phyloP scores from a whole-genome alignment of 1,140 invertebrate species.

The Drosophila persimilis region DNA sequence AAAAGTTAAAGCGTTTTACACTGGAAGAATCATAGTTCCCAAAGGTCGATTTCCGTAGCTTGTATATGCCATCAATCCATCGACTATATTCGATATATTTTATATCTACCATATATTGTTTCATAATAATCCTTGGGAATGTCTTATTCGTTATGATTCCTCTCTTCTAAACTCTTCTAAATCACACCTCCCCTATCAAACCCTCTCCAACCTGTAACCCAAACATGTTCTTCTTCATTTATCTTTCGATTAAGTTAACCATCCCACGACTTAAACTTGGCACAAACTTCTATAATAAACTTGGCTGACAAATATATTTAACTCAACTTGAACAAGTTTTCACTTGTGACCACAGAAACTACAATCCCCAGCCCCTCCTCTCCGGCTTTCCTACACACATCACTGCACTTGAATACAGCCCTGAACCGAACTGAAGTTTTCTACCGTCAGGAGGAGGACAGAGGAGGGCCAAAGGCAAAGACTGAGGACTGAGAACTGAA shows the following conservation, averaged over 20 bases:
- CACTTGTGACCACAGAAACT: slow-evolving; percentile 57
- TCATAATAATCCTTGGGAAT: too few relatives aligned
- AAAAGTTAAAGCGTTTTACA: neutral
- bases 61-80: too few relatives aligned
- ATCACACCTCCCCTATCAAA: too few relatives aligned
- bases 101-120: too few relatives aligned
- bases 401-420: slow-evolving; percentile 61
- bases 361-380: slow-evolving; percentile 18
- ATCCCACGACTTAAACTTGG: slow-evolving; percentile 22
- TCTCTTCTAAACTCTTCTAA: too few relatives aligned
- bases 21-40: too few relatives aligned
- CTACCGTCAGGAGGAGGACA: neutral
- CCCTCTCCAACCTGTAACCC: neutral
- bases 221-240: slow-evolving; percentile 2
- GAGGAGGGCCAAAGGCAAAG: slow-evolving; percentile 4
- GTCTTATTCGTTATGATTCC: too few relatives aligned
- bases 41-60: too few relatives aligned
- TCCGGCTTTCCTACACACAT: slow-evolving; percentile 38
- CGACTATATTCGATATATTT: too few relatives aligned
- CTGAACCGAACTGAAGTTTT: slow-evolving; percentile 40
- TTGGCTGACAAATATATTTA: slow-evolving; percentile 54
- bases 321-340: slow-evolving; percentile 50
- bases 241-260: slow-evolving; percentile 29
- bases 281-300: slow-evolving; percentile 36
- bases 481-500: too few relatives aligned